Base-by-base conservation (phyloP, 2,113 vertebrate genomes). In the Rissa tridactyla region DNA sequence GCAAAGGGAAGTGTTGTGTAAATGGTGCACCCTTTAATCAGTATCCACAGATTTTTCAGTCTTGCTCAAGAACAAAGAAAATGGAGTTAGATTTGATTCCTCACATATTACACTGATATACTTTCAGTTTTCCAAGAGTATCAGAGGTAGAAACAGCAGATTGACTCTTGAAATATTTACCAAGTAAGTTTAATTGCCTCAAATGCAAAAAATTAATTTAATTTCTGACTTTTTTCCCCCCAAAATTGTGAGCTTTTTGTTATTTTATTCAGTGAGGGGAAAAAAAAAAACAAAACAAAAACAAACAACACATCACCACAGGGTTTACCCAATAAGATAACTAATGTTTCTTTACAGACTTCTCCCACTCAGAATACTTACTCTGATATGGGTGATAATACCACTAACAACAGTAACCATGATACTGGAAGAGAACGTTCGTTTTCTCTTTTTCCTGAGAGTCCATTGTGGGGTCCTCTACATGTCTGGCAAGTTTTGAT, bases 381-480 rank as follows among this genome's bases (percentile, higher is more conserved):
- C 9, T 72, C 19, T 81, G 14, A 47, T 29, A 57, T 0, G 1
- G 9, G 16, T 42, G 22, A n/a, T 42, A 81, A 77, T 13, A 47
- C 15, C 21, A 2, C 6, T 76, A 62, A 26, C n/a, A 77, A 9
- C 5, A 55, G 6, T 10, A 77, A 13, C 27, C 15, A 49, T 3
- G 6, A 15, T n/a, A 27, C 10, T 32, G 9, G 14, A 3, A 46
- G 22, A 66, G 5, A 46, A 2, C 3, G 34, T 44, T 66, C 4
- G 1, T 65, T 81, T 87, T 44, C 62, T 44, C 16, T 16, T 77
- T 91, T 87, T 72, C 19, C 27, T 49, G 10, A 14, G 23, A 40
- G 13, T 23, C 2, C 5, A 15, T 3, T 62, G 22, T 4, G 0
- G 2, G 0, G 8, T 40, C 10, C 13, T 75, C 10, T 62, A 15